These are phyloP conservation scores for Mayetiola destructor DNA, from an alignment of 2,888 invertebrate genomes.

Conservation along the genomic window DNA sequence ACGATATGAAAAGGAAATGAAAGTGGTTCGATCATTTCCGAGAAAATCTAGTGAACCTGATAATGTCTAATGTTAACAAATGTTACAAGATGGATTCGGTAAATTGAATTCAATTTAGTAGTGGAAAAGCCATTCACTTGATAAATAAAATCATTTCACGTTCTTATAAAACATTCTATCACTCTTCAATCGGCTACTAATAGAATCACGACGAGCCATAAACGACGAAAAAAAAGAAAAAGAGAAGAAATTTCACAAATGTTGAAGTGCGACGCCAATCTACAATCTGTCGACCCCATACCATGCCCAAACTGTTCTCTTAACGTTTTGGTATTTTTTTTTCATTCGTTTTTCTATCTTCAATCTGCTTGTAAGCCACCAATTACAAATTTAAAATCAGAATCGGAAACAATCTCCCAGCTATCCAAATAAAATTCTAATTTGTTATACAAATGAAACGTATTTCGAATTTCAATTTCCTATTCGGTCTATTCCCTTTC, in stretches of 20 bases:
- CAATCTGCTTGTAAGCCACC: too few relatives aligned
- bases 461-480: constrained; percentile 12
- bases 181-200: not conserved
- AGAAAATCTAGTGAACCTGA: too few relatives aligned
- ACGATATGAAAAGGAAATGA: not conserved
- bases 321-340: too few relatives aligned
- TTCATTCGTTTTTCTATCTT: not conserved
- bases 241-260: too few relatives aligned
- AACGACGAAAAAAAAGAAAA: not conserved
- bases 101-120: constrained; percentile 7
- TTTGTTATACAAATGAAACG: constrained; percentile 9
- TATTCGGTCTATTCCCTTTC: too few relatives aligned
- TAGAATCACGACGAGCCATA: not conserved
- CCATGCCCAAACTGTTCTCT: not conserved
- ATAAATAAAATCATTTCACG: constrained; percentile 2
- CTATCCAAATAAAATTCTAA: constrained; percentile 11
- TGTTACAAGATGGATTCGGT: not conserved
- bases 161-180: not conserved
- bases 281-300: not conserved
- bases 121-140: not conserved
- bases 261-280: not conserved
- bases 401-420: constrained; percentile 3
- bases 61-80: not conserved
- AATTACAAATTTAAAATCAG: constrained; percentile 2
- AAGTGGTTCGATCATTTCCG: constrained; percentile 11